Conservation (phyloP, 2,113 vertebrate genomes). For the Acanthisitta chloris region DNA sequence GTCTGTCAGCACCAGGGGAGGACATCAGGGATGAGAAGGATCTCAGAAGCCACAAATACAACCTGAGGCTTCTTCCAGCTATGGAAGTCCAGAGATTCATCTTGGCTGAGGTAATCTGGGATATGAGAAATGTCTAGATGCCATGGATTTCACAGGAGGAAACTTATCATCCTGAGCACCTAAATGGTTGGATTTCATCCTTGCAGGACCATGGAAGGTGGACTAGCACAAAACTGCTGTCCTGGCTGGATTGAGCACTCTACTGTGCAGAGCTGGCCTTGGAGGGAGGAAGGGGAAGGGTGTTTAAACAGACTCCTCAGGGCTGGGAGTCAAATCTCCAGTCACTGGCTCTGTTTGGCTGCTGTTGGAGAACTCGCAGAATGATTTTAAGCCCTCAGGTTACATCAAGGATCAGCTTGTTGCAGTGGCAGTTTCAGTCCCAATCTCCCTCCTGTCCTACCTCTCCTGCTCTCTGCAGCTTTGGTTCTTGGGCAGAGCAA, state of each 20-base stretch:
- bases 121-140: accelerated
- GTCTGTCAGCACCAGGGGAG: accelerated
- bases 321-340: background rate
- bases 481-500: background rate
- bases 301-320: background rate
- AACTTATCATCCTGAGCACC: background rate
- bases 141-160: background rate
- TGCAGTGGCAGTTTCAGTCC: background rate
- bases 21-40: background rate
- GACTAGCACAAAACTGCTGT: background rate
- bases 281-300: background rate
- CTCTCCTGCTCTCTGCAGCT: background rate
- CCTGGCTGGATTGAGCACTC: background rate
- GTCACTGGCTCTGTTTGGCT: background rate
- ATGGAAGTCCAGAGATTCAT: background rate
- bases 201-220: accelerated
- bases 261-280: background rate
- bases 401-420: background rate
- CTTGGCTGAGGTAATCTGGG: background rate
- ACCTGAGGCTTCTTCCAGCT: background rate
- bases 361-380: background rate
- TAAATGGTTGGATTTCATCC: accelerated
- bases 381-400: background rate
- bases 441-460: background rate
- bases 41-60: background rate